These are phyloP conservation scores for Stichopus horrens DNA, from an alignment of 53 echinoderm and acorn worm species.

Conservation along the genomic window DNA sequence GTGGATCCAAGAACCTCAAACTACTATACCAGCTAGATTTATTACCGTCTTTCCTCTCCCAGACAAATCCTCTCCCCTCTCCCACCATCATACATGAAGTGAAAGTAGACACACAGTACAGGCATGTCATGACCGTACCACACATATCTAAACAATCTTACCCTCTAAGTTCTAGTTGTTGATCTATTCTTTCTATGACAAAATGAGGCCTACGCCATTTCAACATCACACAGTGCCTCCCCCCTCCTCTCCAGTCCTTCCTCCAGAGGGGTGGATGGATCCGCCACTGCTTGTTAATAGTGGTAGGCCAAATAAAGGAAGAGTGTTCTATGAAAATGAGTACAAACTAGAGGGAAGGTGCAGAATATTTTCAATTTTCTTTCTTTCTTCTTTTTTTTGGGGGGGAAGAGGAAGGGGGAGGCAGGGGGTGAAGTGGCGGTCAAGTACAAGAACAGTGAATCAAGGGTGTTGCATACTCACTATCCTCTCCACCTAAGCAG, in stretches of 20 bases:
- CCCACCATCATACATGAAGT: too few species aligned
- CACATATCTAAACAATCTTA: too few species aligned
- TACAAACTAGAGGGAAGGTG: slow-evolving; percentile 20
- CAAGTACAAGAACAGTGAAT: slow-evolving; percentile 89
- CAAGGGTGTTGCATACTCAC: slow-evolving; percentile 77
- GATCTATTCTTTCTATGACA: too few species aligned
- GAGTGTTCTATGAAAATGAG: not conserved
- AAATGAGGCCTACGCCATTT: too few species aligned
- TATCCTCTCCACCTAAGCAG: slow-evolving; percentile 91
- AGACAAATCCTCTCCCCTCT: too few species aligned
- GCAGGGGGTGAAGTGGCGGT: slow-evolving; percentile 66
- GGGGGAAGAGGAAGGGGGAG: not conserved
- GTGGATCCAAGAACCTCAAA: not conserved
- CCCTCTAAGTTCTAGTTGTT: too few species aligned
- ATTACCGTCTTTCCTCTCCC: not conserved
- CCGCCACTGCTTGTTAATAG: slow-evolving; percentile 7
- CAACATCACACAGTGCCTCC: too few species aligned
- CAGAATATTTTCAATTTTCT: slow-evolving; percentile 14
- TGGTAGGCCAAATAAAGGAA: not conserved
- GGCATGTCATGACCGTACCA: too few species aligned
- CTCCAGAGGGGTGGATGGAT: not conserved
- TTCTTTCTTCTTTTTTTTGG: not conserved
- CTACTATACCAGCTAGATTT: not conserved
- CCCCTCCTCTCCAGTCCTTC: too few species aligned
- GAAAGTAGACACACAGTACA: too few species aligned